Conservation (phyloP, 2,113 vertebrate genomes). For the Aptenodytes forsteri region DNA sequence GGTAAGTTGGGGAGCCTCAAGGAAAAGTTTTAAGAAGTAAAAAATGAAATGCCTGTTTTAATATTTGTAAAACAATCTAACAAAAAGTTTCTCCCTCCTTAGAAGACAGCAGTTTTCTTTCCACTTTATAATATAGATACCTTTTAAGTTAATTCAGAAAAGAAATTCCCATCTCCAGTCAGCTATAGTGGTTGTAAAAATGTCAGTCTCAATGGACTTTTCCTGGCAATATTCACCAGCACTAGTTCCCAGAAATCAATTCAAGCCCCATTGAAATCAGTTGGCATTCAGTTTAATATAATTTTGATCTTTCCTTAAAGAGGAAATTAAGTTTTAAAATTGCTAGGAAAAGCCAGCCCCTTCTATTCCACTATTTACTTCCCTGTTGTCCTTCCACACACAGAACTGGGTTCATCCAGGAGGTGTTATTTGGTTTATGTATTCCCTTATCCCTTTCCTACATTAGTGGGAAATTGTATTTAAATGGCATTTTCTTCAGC, state of each 20-base stretch:
- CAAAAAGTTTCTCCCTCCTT: neutral
- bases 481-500: slow-evolving; percentile 8
- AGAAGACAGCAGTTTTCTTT: neutral
- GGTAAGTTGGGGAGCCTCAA: neutral
- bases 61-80: neutral
- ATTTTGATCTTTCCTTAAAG: neutral
- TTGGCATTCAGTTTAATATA: neutral
- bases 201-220: neutral
- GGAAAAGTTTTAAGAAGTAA: neutral
- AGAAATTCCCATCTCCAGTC: neutral
- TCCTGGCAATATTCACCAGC: neutral
- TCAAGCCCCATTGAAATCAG: neutral
- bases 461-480: neutral
- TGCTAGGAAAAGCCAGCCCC: neutral
- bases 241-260: neutral
- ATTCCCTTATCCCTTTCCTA: neutral
- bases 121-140: neutral
- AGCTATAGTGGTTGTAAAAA: neutral
- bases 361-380: neutral
- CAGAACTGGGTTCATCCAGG: neutral
- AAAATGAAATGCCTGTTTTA: neutral
- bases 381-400: neutral
- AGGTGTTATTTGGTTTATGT: neutral
- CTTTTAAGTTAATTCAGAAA: neutral
- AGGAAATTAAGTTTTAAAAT: neutral